phyloP scores from a whole-genome alignment of 2,113 vertebrate species.

The Thalassarche chlororhynchos region DNA sequence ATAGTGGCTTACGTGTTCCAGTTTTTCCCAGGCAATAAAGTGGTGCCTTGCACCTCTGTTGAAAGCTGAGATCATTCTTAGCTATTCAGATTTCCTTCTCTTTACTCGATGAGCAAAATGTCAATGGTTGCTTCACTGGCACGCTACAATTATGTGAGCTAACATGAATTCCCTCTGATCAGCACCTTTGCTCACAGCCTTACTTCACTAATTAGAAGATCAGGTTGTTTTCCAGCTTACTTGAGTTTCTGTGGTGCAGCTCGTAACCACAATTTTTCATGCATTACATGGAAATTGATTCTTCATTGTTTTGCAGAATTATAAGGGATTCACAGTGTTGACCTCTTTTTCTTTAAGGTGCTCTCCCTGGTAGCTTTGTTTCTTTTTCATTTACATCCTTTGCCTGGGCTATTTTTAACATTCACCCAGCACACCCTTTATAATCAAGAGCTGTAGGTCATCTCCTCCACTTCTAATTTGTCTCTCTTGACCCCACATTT shows the following conservation, averaged over 20 bases:
- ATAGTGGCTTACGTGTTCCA: rapidly evolving
- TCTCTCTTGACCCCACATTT: background rate
- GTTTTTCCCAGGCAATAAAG: background rate
- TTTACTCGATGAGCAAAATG: background rate
- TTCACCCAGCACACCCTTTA: rapidly evolving
- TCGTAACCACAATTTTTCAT: background rate
- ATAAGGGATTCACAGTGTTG: background rate
- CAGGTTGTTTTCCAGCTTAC: background rate
- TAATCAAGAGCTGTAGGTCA: background rate
- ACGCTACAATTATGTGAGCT: background rate
- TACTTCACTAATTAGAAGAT: background rate
- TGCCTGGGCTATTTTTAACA: background rate
- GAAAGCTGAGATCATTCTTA: background rate
- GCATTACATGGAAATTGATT: background rate
- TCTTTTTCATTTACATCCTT: background rate
- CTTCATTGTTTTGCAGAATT: background rate
- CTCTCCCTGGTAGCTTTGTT: background rate
- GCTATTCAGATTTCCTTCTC: background rate
- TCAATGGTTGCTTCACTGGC: background rate
- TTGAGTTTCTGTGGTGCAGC: background rate
- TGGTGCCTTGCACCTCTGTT: background rate
- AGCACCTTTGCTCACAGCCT: background rate
- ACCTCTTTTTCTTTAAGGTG: background rate
- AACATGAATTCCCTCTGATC: background rate
- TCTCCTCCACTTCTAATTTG: background rate